Evolutionary conservation across 1,140 invertebrate species (phyloP), one percentile per base, ranked within the genome.

Genomic region (Lepidurus packardi): DNA sequence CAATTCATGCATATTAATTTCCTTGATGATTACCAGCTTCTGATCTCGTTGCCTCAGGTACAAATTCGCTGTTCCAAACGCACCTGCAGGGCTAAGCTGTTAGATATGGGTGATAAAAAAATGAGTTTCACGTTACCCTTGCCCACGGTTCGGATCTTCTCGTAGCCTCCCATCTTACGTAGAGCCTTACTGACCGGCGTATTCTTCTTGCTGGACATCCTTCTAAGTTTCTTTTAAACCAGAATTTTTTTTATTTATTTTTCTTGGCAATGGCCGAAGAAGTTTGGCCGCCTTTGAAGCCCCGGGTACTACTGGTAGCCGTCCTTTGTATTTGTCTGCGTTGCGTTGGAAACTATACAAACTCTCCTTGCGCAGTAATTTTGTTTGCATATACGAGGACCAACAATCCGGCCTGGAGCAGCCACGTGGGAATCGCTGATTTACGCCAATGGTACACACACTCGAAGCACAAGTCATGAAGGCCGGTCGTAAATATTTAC

Each of bases 1-100:
- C n/a, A 93, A 82, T 81, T 93, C 91, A 81, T 88, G 87, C 85
- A 92, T 88, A 84, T 92, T 91, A 41, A 93, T 92, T 83, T 93
- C 91, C 83, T 93, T 93, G 7, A 93, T 87, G 7, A 93, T 91
- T 1, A 93, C 90, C 75, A 91, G 82, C 75, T 87, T 87, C 65
- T 89, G 88, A 82, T 92, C 90, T 75, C 87, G 85, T 80, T 89
- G 88, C 74, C 90, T 88, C 44, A 88, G 86, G 83, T 92, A 93
- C 11, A 93, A 83, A 8, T 91, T 88, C 34, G 92, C 92, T 16
- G 90, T 90, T 21, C 92, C 92, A 84, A 93, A 93, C 1, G 92
- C 91, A 16, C 92, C 90, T 90, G 78, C 75, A 83, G 82, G 74
- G 47, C 47, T n/a, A n/a, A 73, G 75, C 43, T 34, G 43, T 34